phyloP scores from a whole-genome alignment of 2,113 vertebrate species.

The Corythornis vintsioides region DNA sequence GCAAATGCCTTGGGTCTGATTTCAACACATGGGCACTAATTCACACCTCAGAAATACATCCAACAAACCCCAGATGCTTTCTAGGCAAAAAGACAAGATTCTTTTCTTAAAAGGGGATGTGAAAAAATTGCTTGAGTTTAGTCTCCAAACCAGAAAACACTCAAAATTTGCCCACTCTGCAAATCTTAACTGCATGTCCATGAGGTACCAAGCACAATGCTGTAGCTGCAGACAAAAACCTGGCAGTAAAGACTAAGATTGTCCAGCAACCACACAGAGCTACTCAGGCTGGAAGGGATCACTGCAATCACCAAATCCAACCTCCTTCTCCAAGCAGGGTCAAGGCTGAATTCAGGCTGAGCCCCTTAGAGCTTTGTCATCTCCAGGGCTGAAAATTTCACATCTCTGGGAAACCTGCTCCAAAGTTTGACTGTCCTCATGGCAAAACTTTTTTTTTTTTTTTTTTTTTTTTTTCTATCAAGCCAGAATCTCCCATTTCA shows the following conservation, averaged over 20 bases:
- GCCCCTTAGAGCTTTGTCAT: background rate
- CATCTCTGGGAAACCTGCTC: background rate
- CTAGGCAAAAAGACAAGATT: background rate
- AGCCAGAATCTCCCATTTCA: background rate
- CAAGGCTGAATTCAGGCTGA: background rate
- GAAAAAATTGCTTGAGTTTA: background rate
- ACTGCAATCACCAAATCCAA: background rate
- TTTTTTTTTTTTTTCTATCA: background rate
- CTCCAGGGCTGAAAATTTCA: background rate
- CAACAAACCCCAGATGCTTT: background rate
- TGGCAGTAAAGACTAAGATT: too few species aligned
- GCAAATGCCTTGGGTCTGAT: background rate
- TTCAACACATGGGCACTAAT: background rate
- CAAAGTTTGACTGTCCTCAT: background rate
- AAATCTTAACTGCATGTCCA: background rate
- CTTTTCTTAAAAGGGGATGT: background rate
- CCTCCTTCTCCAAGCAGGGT: background rate
- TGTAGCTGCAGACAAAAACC: background rate
- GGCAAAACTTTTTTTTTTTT: too few species aligned
- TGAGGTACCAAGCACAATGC: too few species aligned
- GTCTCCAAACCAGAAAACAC: background rate
- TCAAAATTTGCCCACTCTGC: background rate
- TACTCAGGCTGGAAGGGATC: background rate
- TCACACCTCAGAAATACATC: background rate
- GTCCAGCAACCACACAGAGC: background rate